phyloP scores from a whole-genome alignment of 1,140 invertebrate species.

The Atta colombica region DNA sequence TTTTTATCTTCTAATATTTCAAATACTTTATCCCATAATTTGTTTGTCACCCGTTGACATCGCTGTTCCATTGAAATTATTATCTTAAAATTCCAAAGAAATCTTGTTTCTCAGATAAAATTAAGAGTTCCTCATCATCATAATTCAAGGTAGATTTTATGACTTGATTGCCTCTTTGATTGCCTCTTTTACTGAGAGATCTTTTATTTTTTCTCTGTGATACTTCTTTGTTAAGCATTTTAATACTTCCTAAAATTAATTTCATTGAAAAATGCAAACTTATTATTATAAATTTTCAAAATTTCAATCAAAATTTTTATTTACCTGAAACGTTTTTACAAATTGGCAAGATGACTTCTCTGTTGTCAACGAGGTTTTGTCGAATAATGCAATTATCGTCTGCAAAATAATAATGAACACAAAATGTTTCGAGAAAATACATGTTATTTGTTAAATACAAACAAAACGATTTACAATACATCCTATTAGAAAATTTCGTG shows the following conservation, averaged over 20 bases:
- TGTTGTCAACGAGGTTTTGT: background rate
- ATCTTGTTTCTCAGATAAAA: conserved; percentile 11
- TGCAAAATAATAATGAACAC: background rate
- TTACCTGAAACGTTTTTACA: background rate
- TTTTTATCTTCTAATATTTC: background rate
- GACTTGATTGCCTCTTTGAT: background rate
- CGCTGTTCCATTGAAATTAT: background rate
- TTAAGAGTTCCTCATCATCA: background rate
- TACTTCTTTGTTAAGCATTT: background rate
- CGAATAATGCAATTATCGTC: background rate
- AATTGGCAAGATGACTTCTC: background rate
- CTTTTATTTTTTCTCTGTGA: background rate
- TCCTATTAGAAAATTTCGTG: too few relatives aligned
- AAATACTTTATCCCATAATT: conserved; percentile 7
- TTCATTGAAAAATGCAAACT: background rate
- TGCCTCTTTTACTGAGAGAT: background rate
- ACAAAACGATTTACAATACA: too few relatives aligned
- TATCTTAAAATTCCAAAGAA: conserved; percentile 13
- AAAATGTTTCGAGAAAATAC: too few relatives aligned
- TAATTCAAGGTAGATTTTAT: background rate
- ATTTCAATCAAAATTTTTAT: background rate
- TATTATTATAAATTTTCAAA: background rate
- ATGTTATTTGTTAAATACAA: too few relatives aligned
- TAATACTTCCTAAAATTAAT: background rate
- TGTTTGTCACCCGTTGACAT: background rate